Base-by-base conservation (phyloP, 2,797 vertebrate genomes). In the Spatula clypeata region DNA sequence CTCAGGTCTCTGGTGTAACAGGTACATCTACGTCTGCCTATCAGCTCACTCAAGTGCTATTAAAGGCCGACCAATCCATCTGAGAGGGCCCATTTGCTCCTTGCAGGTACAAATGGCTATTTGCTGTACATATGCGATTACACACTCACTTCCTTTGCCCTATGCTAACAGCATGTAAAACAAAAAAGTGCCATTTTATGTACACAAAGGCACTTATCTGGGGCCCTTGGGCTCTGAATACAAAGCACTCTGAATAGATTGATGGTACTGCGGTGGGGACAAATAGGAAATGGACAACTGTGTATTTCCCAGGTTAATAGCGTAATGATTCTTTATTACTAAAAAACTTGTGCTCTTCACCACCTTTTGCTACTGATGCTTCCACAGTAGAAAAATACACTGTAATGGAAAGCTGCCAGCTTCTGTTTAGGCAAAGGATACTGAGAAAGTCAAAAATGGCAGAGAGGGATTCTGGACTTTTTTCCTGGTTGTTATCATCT, bases 71-170 rank as follows among this genome's bases (percentile, higher is more conserved):
- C 94, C 94, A 93, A 97, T 96, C 94, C 97, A 95, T 97, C 88
- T 98, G 98, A 98, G 94, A 70, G 72, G 92, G 83, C 90, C 97
- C 97, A 93, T 97, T 98, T 97, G 97, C 97, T 98, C 95, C 96
- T 98, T 97, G 98, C 98, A 99, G 98, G 98, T 99, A 99, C 99
- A 99, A 99, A 99, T 99, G 98, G 98, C 98, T 98, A 98, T 99
- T 99, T 99, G 98, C 98, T 99, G 99, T 99, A 99, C 98, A 98
- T 98, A 98, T 98, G 98, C 94, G 91, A 98, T 97, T 98, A 98
- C 98, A 98, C 96, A 97, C 98, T 98, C 98, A 98, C 98, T 97
- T 98, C 98, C 96, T 98, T 96, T 93, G 94, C 88, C 97, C 96
- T 97, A 98, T 98, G 95, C 98, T 98, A 98, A 98, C 98, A 99